These are phyloP conservation scores for Tipula unca DNA, from an alignment of 2,888 invertebrate genomes.

Conservation along the genomic window DNA sequence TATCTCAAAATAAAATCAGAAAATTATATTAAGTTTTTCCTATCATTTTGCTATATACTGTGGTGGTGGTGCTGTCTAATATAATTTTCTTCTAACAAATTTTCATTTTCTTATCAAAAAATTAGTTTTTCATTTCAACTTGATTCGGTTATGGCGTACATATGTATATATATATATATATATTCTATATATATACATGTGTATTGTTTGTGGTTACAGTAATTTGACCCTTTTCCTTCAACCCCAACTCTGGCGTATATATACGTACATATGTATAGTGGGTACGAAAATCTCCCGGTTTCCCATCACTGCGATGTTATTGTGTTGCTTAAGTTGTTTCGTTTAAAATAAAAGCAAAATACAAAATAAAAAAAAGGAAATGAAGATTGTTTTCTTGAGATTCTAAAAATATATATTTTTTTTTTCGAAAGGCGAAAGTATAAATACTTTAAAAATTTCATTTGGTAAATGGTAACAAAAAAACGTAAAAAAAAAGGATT, in stretches of 20 bases:
- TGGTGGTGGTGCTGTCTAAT: not conserved
- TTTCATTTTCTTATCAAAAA: conserved; percentile 14
- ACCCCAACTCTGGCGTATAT: not conserved
- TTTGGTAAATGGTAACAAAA: not conserved
- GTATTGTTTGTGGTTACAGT: conserved; percentile 8
- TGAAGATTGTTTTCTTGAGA: conserved; percentile 2
- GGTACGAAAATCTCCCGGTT: too few relatives aligned
- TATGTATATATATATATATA: not conserved
- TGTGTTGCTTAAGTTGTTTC: not conserved
- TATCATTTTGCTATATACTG: not conserved
- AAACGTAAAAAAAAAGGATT: not conserved
- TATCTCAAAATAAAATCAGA: conserved; percentile 1
- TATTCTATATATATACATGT: not conserved
- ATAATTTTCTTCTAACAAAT: not conserved
- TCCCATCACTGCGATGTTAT: not conserved
- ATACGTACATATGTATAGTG: too few relatives aligned
- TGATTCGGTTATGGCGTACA: not conserved
- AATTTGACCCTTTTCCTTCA: not conserved
- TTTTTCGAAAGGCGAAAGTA: not conserved
- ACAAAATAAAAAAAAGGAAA: not conserved
- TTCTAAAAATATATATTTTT: not conserved
- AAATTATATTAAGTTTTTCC: conserved; percentile 8
- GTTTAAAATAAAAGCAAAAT: not conserved
- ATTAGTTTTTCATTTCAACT: conserved; percentile 14
- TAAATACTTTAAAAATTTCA: not conserved